phyloP scores from a whole-genome alignment of 2,888 invertebrate species.

The Neoaliturus tenellus region DNA sequence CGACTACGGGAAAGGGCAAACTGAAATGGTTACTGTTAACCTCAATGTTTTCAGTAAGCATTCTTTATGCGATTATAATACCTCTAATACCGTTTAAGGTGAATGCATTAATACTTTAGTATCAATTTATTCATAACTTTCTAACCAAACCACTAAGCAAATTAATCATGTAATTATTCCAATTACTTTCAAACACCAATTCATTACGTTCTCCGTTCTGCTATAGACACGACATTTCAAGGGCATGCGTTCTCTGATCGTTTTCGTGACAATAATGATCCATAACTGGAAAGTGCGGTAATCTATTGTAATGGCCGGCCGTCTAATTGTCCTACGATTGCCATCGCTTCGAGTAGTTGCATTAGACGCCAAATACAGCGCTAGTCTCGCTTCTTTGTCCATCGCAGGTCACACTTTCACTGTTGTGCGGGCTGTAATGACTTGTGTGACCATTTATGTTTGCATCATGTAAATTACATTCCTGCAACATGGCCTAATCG shows the following conservation, averaged over 20 bases:
- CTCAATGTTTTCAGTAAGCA: no score
- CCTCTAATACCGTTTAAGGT: no score
- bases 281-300: not conserved
- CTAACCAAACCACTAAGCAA: no score
- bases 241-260: not conserved
- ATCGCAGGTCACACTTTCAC: not conserved
- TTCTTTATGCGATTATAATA: no score
- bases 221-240: not conserved
- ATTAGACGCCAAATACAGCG: slow-evolving; percentile 21
- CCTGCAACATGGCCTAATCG: no score
- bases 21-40: no score
- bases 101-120: no score
- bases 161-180: no score
- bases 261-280: not conserved
- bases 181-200: no score
- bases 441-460: slow-evolving; percentile 2
- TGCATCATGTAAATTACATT: slow-evolving; percentile 19
- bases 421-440: not conserved
- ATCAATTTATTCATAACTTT: no score
- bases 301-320: not conserved
- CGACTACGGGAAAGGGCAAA: no score
- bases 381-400: not conserved
- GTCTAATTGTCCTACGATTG: slow-evolving; percentile 1
- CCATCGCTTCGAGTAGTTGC: not conserved
- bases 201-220: not conserved